Conservation (phyloP, 2,113 vertebrate genomes). For the Dipodomys stephensi region DNA sequence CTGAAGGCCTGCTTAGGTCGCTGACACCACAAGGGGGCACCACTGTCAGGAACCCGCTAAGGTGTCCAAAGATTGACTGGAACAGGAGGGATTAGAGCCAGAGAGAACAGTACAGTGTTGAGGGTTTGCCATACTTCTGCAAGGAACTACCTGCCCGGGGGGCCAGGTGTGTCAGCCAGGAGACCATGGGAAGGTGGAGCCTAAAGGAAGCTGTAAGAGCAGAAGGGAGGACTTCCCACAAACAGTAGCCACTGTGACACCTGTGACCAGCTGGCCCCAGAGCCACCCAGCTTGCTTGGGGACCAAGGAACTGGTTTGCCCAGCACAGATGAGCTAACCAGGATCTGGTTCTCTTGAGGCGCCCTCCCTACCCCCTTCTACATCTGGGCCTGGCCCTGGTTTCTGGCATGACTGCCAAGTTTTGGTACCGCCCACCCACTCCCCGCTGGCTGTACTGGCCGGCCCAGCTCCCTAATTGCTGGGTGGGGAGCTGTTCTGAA, state of each 20-base stretch:
- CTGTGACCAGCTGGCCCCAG: conserved; percentile 32
- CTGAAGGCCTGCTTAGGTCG: neutral
- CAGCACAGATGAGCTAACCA: conserved; percentile 55
- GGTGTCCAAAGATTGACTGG: neutral
- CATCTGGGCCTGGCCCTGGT: conserved; percentile 77
- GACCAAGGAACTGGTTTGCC: conserved; percentile 71
- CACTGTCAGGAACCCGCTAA: neutral
- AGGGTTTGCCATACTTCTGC: neutral
- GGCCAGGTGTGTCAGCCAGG: neutral
- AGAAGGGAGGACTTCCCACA: neutral
- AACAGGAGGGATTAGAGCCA: neutral
- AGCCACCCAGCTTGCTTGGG: conserved; percentile 74
- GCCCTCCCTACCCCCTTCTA: conserved; percentile 36
- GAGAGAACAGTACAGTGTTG: neutral
- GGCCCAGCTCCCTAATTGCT: conserved; percentile 77
- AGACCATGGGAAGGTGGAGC: neutral
- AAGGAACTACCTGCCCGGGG: neutral
- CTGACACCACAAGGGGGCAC: neutral
- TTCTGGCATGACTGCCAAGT: conserved; percentile 86
- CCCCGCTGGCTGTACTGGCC: conserved; percentile 71
- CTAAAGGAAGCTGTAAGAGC: neutral
- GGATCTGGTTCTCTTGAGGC: conserved; percentile 42
- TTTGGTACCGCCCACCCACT: conserved; percentile 83
- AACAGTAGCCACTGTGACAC: conserved; percentile 5
- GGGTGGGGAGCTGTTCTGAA: conserved; percentile 73